Evolutionary conservation across 2,113 vertebrate genomes (phyloP).

Genomic region (Phyllostomus discolor): DNA sequence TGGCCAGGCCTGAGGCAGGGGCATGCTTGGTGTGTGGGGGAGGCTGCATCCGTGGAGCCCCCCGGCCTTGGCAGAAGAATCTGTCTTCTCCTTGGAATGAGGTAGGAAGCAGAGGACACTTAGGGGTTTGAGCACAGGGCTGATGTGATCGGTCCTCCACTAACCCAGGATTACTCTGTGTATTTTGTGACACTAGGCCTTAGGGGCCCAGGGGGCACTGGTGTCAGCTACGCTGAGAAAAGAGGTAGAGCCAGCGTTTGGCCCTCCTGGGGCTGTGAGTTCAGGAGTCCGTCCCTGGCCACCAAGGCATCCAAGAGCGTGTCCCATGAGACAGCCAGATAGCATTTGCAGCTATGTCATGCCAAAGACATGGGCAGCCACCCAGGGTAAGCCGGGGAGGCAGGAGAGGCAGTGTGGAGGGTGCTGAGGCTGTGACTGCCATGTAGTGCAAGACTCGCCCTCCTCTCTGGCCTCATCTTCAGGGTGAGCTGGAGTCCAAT

Average conservation of each 20-base stretch:
- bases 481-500: neutral
- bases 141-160: neutral
- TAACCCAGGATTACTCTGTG: neutral
- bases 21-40: fast-evolving
- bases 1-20: neutral
- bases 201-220: no score
- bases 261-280: fast-evolving
- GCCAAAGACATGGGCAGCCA: neutral
- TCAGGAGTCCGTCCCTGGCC: neutral
- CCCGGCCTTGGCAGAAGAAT: neutral
- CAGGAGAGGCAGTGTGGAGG: neutral
- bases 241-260: neutral
- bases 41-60: neutral
- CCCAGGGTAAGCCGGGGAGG: neutral
- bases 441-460: fast-evolving
- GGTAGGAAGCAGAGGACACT: neutral
- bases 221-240: neutral
- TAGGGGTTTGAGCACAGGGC: neutral
- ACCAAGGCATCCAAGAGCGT: neutral
- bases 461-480: neutral
- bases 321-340: neutral
- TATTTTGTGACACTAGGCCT: neutral
- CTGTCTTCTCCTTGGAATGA: neutral
- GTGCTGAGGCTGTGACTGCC: neutral
- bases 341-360: neutral